Conservation (phyloP, 2,113 vertebrate species). For the Rallus limicola region DNA sequence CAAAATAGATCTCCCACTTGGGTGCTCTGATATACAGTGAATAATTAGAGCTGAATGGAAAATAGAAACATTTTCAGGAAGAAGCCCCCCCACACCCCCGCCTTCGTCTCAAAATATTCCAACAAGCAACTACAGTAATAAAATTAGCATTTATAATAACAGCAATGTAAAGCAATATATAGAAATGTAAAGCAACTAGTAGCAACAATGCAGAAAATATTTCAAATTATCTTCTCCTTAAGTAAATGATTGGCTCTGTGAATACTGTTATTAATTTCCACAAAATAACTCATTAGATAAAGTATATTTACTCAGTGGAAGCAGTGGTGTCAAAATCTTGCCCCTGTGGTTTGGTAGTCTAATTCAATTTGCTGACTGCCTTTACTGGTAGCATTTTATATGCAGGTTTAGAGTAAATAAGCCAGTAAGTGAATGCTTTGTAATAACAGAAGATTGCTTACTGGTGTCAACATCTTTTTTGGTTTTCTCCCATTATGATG, state of each 20-base stretch:
- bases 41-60: constrained; percentile 44
- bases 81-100: neutral
- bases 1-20: constrained; percentile 18
- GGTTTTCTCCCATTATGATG: neutral
- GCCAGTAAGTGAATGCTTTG: neutral
- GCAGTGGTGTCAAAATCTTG: neutral
- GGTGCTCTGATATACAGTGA: constrained; percentile 4
- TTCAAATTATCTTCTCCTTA: neutral
- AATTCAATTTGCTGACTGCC: neutral
- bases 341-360: neutral
- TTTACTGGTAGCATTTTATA: neutral
- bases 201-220: neutral
- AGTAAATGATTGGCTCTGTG: neutral
- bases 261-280: neutral
- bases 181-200: neutral
- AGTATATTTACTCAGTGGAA: neutral
- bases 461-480: neutral
- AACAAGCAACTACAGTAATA: neutral
- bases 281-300: neutral
- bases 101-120: neutral
- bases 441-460: neutral
- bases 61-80: neutral
- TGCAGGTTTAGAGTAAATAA: neutral
- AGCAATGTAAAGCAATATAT: neutral
- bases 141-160: neutral